These are phyloP conservation scores for Acutogordius australiensis DNA, from an alignment of 2,888 invertebrate species.

Conservation along the genomic window DNA sequence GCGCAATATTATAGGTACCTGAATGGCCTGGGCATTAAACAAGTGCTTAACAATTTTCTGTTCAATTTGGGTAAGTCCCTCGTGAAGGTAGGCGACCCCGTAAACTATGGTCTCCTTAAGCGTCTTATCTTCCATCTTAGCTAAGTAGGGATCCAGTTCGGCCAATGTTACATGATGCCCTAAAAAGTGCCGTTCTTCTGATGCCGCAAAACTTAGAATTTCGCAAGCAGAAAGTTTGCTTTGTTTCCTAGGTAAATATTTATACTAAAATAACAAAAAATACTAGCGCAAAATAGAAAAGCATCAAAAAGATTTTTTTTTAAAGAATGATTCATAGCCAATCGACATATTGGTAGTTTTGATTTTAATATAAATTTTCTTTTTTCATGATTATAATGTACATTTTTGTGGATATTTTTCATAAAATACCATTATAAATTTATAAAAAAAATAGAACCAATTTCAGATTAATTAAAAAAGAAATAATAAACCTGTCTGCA, in stretches of 20 bases:
- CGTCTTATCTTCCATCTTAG: conserved; percentile 57
- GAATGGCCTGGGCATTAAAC: conserved; percentile 62
- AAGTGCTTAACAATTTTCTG: conserved; percentile 64
- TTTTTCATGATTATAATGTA: too few relatives aligned
- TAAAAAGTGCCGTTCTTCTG: conserved; percentile 50
- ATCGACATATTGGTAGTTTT: too few relatives aligned
- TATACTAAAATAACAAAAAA: too few relatives aligned
- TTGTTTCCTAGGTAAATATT: conserved; percentile 46
- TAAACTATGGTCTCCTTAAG: conserved; percentile 63
- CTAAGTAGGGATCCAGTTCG: conserved; percentile 49
- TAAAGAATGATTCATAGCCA: too few relatives aligned
- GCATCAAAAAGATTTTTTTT: too few relatives aligned
- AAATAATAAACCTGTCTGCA: conserved; percentile 31
- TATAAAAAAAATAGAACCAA: too few relatives aligned
- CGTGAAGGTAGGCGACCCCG: conserved; percentile 88
- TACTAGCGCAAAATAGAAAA: too few relatives aligned
- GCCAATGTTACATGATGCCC: conserved; percentile 39
- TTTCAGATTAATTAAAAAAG: too few relatives aligned
- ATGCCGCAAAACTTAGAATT: conserved; percentile 63
- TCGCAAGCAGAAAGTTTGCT: conserved; percentile 79
- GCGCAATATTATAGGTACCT: conserved; percentile 17
- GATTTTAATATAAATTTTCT: too few relatives aligned
- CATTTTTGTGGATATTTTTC: too few relatives aligned
- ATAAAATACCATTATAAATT: too few relatives aligned
- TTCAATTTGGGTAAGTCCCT: conserved; percentile 56